Base-by-base conservation (phyloP, 2,113 vertebrate species). In the Nematolebias whitei region DNA sequence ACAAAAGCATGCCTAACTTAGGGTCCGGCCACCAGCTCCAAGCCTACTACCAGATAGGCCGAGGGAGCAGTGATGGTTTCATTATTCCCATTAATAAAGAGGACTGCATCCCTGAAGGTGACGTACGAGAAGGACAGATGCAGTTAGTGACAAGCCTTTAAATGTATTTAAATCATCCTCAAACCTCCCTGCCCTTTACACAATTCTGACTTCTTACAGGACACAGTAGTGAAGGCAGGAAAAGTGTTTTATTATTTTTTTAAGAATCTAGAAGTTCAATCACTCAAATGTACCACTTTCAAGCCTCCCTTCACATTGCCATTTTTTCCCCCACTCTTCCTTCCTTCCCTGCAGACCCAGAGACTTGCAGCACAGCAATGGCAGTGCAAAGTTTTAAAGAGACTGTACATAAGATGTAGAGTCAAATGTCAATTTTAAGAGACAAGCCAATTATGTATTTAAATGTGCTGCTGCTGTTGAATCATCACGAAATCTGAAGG, bases 61-160 rank as follows among this genome's bases (percentile, higher is more conserved):
- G 93, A 87, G 96, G 94, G 74, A 96, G 93, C 73, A 98, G 96
- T 1, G 98, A 98, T 11, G 96, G 97, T 32, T 99, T 96, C 68
- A 98, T 99, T 72, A 96, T 99, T 88, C 98, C 98, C 76, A 94
- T 96, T 74, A 94, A 95, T 85, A 98, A 96, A 91, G 98, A 99
- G 84, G 95, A 93, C 81, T 94, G 95, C 84, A 92, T 96, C 85
- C 97, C 96, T 0, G 96, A 98, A 90, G 97, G 96, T 54, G 96
- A 99, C 2, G 96, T 98, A 80, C 94, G 95, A 89, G 97, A 99
- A 97, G 96, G 98, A 95, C 97, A 99, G 85, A 99, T 99, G 98
- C 98, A 99, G 90, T 93, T 99, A 89, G 96, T 99, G 76, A 99
- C 98, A 41, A 99, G 98, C 90, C 97, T 99, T 93, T 99, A 96